These are phyloP conservation scores for Eudemis profundana DNA, from an alignment of 2,888 invertebrate genomes.

Conservation along the genomic window DNA sequence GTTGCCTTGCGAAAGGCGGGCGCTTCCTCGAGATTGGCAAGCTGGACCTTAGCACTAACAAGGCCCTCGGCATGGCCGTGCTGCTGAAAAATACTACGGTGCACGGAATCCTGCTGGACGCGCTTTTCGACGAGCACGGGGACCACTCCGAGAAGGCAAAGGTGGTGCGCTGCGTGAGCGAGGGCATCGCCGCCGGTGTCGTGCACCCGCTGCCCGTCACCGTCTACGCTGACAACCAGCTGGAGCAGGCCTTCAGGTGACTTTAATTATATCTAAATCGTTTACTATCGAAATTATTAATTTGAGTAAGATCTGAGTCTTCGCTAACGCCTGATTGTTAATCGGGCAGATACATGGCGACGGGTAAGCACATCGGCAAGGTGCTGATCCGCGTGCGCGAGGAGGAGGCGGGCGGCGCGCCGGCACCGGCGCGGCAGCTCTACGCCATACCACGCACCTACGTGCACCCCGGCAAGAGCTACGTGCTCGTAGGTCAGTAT, in stretches of 20 bases:
- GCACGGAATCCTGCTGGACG: conserved; percentile 98
- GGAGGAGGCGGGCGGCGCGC: conserved; percentile 85
- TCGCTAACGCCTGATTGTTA: background rate
- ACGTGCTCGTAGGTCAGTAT: conserved; percentile 88
- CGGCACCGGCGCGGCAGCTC: conserved; percentile 83
- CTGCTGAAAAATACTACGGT: too few species aligned
- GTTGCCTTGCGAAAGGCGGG: conserved; percentile 98
- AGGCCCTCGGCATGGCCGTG: conserved; percentile 95
- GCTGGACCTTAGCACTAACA: conserved; percentile 97
- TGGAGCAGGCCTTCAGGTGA: conserved; percentile 95
- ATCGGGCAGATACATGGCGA: conserved; percentile 91
- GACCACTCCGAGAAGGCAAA: conserved; percentile 87
- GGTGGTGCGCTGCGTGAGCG: conserved; percentile 91
- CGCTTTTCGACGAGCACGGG: conserved; percentile 86
- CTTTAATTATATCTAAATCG: too few species aligned
- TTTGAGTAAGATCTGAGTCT: too few species aligned
- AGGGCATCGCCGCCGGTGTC: conserved; percentile 94
- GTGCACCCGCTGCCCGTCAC: conserved; percentile 95
- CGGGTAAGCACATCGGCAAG: conserved; percentile 99
- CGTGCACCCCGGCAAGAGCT: conserved; percentile 91
- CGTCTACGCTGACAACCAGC: conserved; percentile 93
- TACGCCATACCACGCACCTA: conserved; percentile 94
- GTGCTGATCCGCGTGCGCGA: conserved; percentile 95
- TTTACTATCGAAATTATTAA: background rate
- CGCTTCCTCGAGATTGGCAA: too few species aligned